Evolutionary conservation across 2,888 invertebrate species (phyloP), one percentile per base, ranked within the genome.

Genomic region (Drosophila prostipennis): DNA sequence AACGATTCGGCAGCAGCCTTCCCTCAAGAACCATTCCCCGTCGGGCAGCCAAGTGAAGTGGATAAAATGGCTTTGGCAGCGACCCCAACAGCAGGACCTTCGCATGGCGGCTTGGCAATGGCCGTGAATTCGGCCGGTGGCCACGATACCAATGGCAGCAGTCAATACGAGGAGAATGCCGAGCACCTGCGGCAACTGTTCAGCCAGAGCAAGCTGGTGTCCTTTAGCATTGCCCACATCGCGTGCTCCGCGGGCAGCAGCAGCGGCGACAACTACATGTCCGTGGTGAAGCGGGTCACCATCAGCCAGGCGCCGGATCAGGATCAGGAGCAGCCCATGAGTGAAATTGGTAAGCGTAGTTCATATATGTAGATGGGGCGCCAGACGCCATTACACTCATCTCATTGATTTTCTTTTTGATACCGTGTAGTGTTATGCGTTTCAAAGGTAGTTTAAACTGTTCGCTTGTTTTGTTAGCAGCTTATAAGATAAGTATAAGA

Each of bases 241-340:
- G 74, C 72, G 29, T 90, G 89, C 75, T 79, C 73, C 52, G 83
- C 91, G 32, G 91, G 91, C 53, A 91, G 91, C 72, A 89, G 87
- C 77, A 85, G 87, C 51, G 91, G 91, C 49, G 91, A 92, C 74
- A 92, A 92, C 72, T 92, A 91, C 57, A 92, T 92, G 91, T 91
- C 91, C 14, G 85, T 91, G 54, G 91, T 92, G 26, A 91, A 91
- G 75, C 89, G 91, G 16, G 77, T 91, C 16, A 81, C 85, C 54
- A 84, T 91, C 19, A 82, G 79, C 8, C 63, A 54, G 52, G 40
- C 34, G 32, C 7, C 48, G 43, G 49, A 63, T 37, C n/a, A 7
- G 42, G 14, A 40, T 13, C 39, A 26, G 32, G 29, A 49, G 8
- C 49, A n/a, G 13, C 34, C 37, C 45, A 53, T 32, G 23, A 68